phyloP scores from a whole-genome alignment of 2,113 vertebrate genomes.

The Gracilinanus agilis region DNA sequence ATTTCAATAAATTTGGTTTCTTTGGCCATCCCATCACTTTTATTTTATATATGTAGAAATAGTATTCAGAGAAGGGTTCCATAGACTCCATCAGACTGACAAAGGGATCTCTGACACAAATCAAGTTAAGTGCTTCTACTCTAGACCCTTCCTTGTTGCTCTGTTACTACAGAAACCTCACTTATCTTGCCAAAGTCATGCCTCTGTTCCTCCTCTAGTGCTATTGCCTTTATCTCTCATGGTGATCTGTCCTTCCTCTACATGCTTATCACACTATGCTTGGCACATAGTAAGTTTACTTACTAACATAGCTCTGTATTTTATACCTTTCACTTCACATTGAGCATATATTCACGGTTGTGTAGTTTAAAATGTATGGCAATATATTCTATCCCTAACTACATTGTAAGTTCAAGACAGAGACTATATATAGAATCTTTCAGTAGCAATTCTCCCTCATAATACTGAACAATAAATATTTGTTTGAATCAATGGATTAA shows the following conservation, averaged over 20 bases:
- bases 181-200: not conserved
- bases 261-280: not conserved
- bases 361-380: not conserved
- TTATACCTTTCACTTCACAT: not conserved
- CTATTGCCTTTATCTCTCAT: not conserved
- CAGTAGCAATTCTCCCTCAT: not conserved
- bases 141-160: not conserved
- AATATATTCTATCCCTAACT: slow-evolving; percentile 20
- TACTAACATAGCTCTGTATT: not conserved
- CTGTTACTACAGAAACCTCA: not conserved
- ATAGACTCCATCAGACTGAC: not conserved
- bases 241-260: not conserved
- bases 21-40: not conserved
- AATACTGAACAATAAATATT: slow-evolving; percentile 17
- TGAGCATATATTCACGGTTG: not conserved
- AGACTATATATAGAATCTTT: slow-evolving; percentile 4
- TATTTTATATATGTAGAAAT: not conserved
- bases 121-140: not conserved
- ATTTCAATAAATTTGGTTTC: not conserved
- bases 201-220: not conserved
- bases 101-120: not conserved
- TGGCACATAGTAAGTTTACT: not conserved
- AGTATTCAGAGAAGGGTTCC: not conserved
- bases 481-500: not conserved
- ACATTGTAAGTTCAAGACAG: slow-evolving; percentile 1